These are phyloP conservation scores for Scrobipalpa costella DNA, from an alignment of 2,888 invertebrate genomes.

Conservation along the genomic window DNA sequence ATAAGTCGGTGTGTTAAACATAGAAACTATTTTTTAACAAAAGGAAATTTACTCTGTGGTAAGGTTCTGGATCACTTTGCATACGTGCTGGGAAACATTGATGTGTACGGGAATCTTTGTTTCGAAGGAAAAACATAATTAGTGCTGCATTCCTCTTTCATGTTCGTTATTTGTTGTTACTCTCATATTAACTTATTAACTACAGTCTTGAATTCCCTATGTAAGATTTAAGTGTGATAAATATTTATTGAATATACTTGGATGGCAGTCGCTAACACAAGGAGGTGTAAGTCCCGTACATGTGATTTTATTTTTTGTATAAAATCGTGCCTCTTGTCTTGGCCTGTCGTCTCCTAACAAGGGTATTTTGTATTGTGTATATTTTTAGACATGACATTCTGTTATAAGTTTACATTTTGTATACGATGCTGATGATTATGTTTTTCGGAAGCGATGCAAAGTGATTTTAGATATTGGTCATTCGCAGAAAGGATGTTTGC, in stretches of 20 bases:
- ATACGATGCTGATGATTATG: conserved; percentile 75
- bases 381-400: conserved; percentile 63
- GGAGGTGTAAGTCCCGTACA: conserved; percentile 73
- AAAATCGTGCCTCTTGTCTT: conserved; percentile 79
- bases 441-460: conserved; percentile 67
- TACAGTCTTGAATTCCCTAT: conserved; percentile 52
- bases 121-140: conserved; percentile 76
- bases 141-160: conserved; percentile 47
- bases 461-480: conserved; percentile 67
- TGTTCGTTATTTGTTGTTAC: conserved; percentile 36
- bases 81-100: conserved; percentile 64
- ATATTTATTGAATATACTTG: conserved; percentile 71
- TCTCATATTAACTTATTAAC: conserved; percentile 2
- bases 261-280: conserved; percentile 80
- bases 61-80: conserved; percentile 57
- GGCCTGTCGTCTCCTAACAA: conserved; percentile 78
- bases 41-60: conserved; percentile 68
- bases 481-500: conserved; percentile 50
- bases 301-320: conserved; percentile 79
- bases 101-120: conserved; percentile 80
- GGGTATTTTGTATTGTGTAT: conserved; percentile 70
- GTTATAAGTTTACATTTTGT: conserved; percentile 51
- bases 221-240: conserved; percentile 71
- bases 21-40: conserved; percentile 64
- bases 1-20: conserved; percentile 59